Conservation (phyloP, 2,113 vertebrate species). For the Eulacestoma nigropectus region DNA sequence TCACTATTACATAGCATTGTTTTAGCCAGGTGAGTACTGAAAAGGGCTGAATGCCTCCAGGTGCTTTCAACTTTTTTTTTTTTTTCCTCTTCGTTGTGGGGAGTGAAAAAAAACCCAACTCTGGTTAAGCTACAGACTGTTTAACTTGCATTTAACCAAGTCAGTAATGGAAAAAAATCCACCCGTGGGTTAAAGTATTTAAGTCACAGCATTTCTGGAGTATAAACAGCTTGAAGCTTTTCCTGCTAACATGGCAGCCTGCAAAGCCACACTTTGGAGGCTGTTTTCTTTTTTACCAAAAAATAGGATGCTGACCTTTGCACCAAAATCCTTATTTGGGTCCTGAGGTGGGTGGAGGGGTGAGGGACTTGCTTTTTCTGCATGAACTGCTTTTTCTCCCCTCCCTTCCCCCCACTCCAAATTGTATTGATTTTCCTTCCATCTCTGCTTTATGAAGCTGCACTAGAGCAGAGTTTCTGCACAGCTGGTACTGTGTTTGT, state of each 20-base stretch:
- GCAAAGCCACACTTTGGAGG: background rate
- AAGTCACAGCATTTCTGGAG: background rate
- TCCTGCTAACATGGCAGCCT: background rate
- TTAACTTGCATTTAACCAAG: background rate
- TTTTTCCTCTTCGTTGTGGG: background rate
- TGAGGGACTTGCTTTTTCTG: background rate
- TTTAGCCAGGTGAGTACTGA: background rate
- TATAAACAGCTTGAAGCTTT: background rate
- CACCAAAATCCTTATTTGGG: background rate
- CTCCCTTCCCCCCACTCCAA: rapidly evolving
- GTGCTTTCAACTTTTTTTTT: background rate
- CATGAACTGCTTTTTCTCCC: background rate
- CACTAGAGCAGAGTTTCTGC: background rate
- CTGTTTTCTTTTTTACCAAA: background rate
- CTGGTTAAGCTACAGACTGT: background rate
- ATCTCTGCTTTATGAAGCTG: background rate
- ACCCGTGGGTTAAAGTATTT: background rate
- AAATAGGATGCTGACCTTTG: background rate
- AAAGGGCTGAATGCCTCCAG: background rate
- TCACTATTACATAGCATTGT: background rate
- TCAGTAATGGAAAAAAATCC: background rate
- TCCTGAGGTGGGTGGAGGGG: background rate
- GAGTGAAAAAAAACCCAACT: background rate
- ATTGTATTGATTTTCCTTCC: background rate
- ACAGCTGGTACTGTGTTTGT: background rate